phyloP scores from a whole-genome alignment of 2,797 vertebrate genomes.

The Sebastes kiyomatsui region DNA sequence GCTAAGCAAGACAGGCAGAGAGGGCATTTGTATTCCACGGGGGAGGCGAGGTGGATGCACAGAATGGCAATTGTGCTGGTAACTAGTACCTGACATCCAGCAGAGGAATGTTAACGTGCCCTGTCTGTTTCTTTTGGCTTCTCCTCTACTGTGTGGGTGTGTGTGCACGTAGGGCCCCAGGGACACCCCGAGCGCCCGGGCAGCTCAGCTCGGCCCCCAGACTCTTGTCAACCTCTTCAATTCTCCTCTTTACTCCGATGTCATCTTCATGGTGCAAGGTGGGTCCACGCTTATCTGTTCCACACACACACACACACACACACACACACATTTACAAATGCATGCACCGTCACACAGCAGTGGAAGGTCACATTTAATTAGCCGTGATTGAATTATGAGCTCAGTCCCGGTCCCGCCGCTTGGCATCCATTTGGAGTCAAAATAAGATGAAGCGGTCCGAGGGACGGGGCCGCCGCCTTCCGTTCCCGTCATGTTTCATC shows the following conservation, averaged over 20 bases:
- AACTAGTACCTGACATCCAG: slow-evolving; percentile 52
- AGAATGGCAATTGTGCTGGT: slow-evolving; percentile 56
- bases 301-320: neutral
- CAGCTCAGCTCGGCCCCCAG: slow-evolving; percentile 82
- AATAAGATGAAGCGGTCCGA: slow-evolving; percentile 42
- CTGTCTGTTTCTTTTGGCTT: slow-evolving; percentile 15
- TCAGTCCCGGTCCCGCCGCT: neutral
- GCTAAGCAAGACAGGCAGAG: slow-evolving; percentile 50
- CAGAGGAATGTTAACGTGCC: slow-evolving; percentile 37
- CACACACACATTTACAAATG: slow-evolving; percentile 18
- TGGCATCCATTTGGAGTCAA: slow-evolving; percentile 38
- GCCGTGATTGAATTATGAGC: slow-evolving; percentile 46
- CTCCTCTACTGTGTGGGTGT: slow-evolving; percentile 28
- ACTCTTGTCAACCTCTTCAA: slow-evolving; percentile 95
- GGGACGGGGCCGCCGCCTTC: neutral
- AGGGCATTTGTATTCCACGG: slow-evolving; percentile 60
- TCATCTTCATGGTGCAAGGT: slow-evolving; percentile 99
- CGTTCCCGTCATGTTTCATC: slow-evolving; percentile 29
- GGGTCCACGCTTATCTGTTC: slow-evolving; percentile 23
- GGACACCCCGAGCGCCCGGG: slow-evolving; percentile 80
- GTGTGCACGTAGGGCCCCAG: slow-evolving; percentile 69
- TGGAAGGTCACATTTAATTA: slow-evolving; percentile 48
- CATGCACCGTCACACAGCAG: slow-evolving; percentile 24
- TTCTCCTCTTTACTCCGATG: slow-evolving; percentile 93
- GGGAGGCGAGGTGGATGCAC: slow-evolving; percentile 33